Base-by-base conservation (phyloP, 1,140 invertebrate genomes). In the Aleiodes sp. region DNA sequence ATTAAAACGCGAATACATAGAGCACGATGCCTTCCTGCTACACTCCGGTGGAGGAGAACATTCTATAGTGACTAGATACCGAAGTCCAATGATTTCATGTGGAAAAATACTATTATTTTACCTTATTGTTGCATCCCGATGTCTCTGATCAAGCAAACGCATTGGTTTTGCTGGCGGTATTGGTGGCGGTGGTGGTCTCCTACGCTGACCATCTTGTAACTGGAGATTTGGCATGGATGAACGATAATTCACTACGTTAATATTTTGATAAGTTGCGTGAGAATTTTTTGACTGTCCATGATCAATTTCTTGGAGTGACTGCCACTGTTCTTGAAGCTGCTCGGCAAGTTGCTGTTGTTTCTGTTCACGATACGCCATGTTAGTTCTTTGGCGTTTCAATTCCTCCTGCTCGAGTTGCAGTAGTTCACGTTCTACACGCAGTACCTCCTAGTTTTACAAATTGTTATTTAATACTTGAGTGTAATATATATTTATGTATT, bases 331-430 rank as follows among this genome's bases (percentile, higher is more conserved):
- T 26, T 86, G 80, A 16, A 84, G 70, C 61, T 84, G 83, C 24
- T 83, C 80, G 4, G 79, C 81, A 1, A 87, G 64, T 63, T 83
- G 82, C 16, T 82, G 78, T 35, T 85, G 81, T 56, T 84, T 83
- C 63, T 86, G 82, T 75, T 92, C 91, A 62, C 89, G 85, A 57
- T 90, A 88, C 21, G 91, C 81, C 8, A 93, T 78, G 77, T 92
- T 92, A 70, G 91, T 92, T 3, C 92, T 86, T 77, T 93, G 91
- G 2, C 92, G 85, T 74, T 92, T 90, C n/a, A 93, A 75, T 76
- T 93, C 92, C 81, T 93, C 92, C 80, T 92, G 91, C 80, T 94
- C 92, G 28, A 93, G 76, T 78, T 94, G 92, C 1, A 93, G 76
- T 0, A 94, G 84, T 82, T 94, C 92, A 10, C 91, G 87, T 83